These are phyloP conservation scores for Saccopteryx bilineata DNA, from an alignment of 2,113 vertebrate genomes.

Conservation along the genomic window DNA sequence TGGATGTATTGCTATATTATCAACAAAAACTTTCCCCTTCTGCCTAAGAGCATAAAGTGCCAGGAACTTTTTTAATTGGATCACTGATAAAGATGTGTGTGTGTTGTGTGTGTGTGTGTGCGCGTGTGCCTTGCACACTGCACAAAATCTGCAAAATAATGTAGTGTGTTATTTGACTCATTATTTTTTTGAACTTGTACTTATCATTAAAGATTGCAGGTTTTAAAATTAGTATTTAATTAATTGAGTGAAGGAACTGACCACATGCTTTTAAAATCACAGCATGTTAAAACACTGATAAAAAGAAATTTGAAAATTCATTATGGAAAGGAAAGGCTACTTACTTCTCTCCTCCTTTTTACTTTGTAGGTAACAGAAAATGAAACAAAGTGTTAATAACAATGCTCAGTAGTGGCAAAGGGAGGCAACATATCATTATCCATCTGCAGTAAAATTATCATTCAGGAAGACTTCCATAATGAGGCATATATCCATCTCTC, in stretches of 20 bases:
- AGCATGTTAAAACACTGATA: constrained; percentile 18
- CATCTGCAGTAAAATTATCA: constrained; percentile 75
- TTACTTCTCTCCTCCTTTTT: neutral
- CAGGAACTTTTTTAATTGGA: constrained; percentile 21
- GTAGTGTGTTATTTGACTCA: neutral
- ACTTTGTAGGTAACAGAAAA: constrained; percentile 70
- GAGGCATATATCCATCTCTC: constrained; percentile 52
- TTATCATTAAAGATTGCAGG: neutral
- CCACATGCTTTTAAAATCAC: constrained; percentile 41
- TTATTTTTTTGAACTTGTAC: constrained; percentile 16
- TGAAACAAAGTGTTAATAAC: constrained; percentile 72
- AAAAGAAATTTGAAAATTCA: constrained; percentile 69
- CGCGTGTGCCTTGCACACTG: neutral
- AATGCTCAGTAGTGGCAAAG: constrained; percentile 62
- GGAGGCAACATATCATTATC: constrained; percentile 76
- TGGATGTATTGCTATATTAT: constrained; percentile 48
- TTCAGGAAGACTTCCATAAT: constrained; percentile 69
- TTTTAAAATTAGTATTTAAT: constrained; percentile 66
- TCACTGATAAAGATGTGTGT: neutral
- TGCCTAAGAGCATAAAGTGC: constrained; percentile 48
- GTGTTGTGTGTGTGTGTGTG: neutral
- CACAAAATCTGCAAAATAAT: constrained; percentile 5
- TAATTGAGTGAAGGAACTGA: constrained; percentile 32
- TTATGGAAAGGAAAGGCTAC: neutral
- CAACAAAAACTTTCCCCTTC: constrained; percentile 10